Evolutionary conservation across 2,113 vertebrate species (phyloP).

Genomic region (Falcunculus frontatus): DNA sequence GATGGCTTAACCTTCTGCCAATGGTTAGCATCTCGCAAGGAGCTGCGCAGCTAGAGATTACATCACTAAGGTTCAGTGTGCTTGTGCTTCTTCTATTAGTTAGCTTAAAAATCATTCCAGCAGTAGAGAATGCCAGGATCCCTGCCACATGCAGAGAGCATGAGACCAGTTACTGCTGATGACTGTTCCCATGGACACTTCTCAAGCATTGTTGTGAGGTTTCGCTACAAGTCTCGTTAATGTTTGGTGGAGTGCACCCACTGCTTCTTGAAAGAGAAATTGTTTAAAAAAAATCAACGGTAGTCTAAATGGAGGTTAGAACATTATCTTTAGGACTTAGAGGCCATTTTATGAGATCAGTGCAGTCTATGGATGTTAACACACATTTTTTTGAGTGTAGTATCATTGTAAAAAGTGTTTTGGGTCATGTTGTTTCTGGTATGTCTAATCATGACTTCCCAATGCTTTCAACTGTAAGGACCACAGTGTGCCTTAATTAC

Average conservation of each 20-base stretch:
- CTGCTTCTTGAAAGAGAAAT: not conserved
- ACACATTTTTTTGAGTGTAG: not conserved
- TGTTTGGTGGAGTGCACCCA: not conserved
- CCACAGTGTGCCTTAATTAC: not conserved
- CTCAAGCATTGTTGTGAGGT: not conserved
- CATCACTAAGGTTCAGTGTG: not conserved
- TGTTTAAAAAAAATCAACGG: not conserved
- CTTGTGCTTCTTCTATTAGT: not conserved
- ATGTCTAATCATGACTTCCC: not conserved
- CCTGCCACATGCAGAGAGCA: not conserved
- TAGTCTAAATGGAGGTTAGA: not conserved
- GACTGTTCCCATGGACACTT: not conserved
- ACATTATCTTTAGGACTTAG: not conserved
- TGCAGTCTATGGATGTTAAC: not conserved
- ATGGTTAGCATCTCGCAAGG: not conserved
- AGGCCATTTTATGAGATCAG: rapidly evolving
- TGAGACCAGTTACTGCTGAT: not conserved
- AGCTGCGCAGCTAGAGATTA: not conserved
- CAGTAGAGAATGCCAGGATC: not conserved
- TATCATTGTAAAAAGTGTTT: not conserved
- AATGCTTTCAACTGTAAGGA: not conserved
- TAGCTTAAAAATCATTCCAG: not conserved
- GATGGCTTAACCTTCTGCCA: not conserved
- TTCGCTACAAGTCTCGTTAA: not conserved
- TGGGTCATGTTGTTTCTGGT: not conserved